Base-by-base conservation (phyloP, 1,140 invertebrate genomes). In the Pseudachorutes palmiensis region DNA sequence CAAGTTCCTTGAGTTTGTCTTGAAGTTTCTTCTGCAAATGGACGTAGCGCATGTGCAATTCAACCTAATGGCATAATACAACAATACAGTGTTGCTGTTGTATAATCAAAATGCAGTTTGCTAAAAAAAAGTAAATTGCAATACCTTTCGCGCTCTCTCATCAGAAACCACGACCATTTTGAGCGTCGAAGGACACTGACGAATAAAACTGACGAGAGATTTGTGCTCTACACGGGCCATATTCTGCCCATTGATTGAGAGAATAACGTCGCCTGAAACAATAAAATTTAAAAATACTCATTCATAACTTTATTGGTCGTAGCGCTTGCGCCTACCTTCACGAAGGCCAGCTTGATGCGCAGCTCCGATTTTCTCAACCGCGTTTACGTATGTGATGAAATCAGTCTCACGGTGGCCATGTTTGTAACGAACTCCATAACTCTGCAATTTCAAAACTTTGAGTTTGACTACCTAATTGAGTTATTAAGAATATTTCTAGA, bases 301-400 rank as follows among this genome's bases (percentile, higher is more conserved):
- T 61, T 58, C 59, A 32, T 3, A 29, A 61, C 9, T 30, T 12
- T 31, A 12, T 32, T 61, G 5, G 22, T 58, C 5, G 28, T 9
- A 58, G 28, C n/a, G 59, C 22, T 58, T 31, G 24, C 36, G 58
- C 63, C 66, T 73, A 83, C 92, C 93, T 79, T 92, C 90, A 1
- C 91, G 82, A 90, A 97, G 94, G 0, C 94, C 93, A 0, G 92
- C 90, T 68, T 86, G 83, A 70, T 89, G 91, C 0, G 92, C 92
- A 3, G 93, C 88, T 0, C 92, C 92, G 65, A 92, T 89, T 65
- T 88, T 87, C 72, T 94, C 92, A n/a, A 97, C 91, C 75, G 92
- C 94, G 77, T 97, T 93, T 29, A 97, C 93, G 75, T 96, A 97
- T 0, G 93, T 95, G 28, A 96, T 92, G 81, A 96, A 91, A 78